Conservation (phyloP, 2,113 vertebrate genomes). For the Excalfactoria chinensis region DNA sequence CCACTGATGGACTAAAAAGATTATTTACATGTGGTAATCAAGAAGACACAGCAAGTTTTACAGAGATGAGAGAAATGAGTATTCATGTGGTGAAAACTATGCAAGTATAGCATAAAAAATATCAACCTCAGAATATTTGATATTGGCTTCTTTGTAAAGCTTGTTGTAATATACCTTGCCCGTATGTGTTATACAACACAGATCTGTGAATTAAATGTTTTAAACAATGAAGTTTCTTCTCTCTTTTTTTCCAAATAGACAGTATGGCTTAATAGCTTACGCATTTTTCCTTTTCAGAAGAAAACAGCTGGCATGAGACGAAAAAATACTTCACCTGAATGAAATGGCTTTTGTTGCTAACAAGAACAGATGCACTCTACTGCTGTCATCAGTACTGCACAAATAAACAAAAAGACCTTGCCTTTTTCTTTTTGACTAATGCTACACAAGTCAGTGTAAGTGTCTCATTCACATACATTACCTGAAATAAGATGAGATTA, state of each 20-base stretch:
- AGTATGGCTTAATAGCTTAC: not conserved
- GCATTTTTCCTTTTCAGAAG: not conserved
- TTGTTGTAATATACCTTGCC: not conserved
- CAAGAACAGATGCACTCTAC: not conserved
- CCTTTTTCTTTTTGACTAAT: constrained; percentile 31
- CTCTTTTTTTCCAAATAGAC: not conserved
- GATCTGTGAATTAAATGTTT: not conserved
- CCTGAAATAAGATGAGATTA: not conserved
- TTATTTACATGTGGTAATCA: not conserved
- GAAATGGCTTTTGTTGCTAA: not conserved
- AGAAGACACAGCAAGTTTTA: not conserved
- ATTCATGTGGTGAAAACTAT: not conserved
- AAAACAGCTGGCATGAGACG: not conserved
- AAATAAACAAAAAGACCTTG: not conserved
- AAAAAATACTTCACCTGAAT: not conserved
- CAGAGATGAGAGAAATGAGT: not conserved
- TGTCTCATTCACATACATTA: not conserved
- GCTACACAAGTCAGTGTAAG: not conserved
- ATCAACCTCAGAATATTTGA: not conserved
- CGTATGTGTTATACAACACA: not conserved
- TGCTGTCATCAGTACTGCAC: not conserved
- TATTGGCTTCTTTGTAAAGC: not conserved
- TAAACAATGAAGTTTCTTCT: not conserved
- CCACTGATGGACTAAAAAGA: not conserved
- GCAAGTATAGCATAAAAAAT: not conserved